A percentile compares a stretch with the other conserved stretches of the same genome.
Conservation (phyloP, 1,140 invertebrate species). For the Papilio aristodemus region DNA sequence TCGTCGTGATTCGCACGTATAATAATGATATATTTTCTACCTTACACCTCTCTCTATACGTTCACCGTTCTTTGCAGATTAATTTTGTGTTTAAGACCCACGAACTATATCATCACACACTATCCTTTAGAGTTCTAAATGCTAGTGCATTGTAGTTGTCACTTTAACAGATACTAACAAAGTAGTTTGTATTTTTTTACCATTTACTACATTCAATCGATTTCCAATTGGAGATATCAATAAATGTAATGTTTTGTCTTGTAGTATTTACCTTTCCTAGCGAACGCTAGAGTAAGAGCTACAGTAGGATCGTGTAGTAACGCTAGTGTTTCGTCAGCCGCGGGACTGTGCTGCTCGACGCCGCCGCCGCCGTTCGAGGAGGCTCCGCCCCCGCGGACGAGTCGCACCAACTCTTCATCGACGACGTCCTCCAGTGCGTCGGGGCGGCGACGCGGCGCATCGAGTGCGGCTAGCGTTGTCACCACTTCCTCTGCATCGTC, state of each 20-base stretch:
- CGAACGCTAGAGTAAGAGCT: conserved; percentile 23
- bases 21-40: background rate
- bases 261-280: background rate
- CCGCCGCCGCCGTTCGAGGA: conserved; percentile 94
- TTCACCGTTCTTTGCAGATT: background rate
- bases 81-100: background rate
- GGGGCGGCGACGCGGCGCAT: conserved; percentile 73
- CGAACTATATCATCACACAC: background rate
- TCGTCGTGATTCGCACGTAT: conserved; percentile 21
- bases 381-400: conserved; percentile 80
- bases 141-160: background rate
- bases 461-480: conserved; percentile 74
- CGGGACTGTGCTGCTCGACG: conserved; percentile 87
- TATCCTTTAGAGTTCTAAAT: background rate
- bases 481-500: conserved; percentile 82
- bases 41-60: background rate
- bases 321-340: conserved; percentile 66
- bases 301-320: conserved; percentile 53
- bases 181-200: conserved; percentile 2
- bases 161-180: background rate
- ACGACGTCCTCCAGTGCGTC: conserved; percentile 80
- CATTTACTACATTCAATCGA: background rate
- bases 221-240: background rate
- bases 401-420: conserved; percentile 81
- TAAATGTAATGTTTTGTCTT: background rate